A percentile compares a stretch with the other conserved stretches of the same genome.
Conservation (phyloP, 1,140 invertebrate genomes). For the Tetragnatha versicolor region DNA sequence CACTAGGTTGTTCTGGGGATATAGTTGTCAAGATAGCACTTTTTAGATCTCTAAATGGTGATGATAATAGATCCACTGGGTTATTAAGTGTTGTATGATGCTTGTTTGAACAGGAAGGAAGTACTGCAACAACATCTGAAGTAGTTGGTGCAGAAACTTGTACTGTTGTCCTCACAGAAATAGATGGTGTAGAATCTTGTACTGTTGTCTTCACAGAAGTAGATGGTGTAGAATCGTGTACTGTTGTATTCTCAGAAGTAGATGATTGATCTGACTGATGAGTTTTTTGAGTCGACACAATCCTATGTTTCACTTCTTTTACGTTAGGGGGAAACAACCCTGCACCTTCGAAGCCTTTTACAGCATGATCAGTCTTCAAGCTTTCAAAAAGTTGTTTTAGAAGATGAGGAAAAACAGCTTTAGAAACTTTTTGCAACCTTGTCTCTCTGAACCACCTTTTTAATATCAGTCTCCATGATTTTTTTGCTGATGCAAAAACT, state of each 20-base stretch:
- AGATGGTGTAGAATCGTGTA: background rate
- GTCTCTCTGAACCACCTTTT: background rate
- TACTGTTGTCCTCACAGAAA: too few relatives aligned
- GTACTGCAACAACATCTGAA: background rate
- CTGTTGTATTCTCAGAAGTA: background rate
- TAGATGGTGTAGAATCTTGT: background rate
- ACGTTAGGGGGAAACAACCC: background rate
- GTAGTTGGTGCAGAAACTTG: background rate
- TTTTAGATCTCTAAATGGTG: conserved; percentile 5
- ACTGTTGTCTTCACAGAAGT: background rate
- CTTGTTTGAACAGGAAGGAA: too few relatives aligned
- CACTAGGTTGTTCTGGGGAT: background rate
- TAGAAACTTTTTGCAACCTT: background rate
- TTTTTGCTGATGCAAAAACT: conserved; percentile 38
- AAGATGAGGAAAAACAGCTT: background rate
- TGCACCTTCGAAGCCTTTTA: background rate
- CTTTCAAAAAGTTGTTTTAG: background rate
- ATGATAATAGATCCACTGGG: background rate
- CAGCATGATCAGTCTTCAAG: background rate
- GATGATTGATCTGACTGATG: background rate
- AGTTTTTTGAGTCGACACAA: background rate
- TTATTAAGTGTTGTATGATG: background rate
- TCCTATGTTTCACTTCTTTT: background rate
- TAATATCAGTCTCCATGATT: background rate
- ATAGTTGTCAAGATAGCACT: background rate